Evolutionary conservation across 2,888 invertebrate species (phyloP), one percentile per base, ranked within the genome.

Genomic region (Scaptomyza flava): DNA sequence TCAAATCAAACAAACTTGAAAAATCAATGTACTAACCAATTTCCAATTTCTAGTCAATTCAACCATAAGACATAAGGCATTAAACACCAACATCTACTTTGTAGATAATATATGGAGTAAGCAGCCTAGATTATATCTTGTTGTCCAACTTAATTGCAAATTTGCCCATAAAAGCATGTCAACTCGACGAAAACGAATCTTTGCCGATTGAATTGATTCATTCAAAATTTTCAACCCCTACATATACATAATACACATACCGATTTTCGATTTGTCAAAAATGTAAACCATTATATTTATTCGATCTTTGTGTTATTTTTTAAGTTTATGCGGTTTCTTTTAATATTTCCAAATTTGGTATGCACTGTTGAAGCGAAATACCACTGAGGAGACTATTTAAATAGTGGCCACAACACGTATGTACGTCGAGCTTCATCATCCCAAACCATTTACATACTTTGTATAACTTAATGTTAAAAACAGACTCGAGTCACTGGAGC

Each of bases 21-120:
- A 23, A n/a, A 20, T 20, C 23, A 58, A 23, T 17, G 20, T 58
- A 76, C 60, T 59, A 61, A 65, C 14, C 53, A 68, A 63, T 74
- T 69, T 73, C 57, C 43, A 33, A 63, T 74, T 57, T 81, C 81
- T 81, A 81, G 81, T 81, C 81, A 81, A 71, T 36, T 62, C 61
- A 65, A 66, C 53, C 41, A 47, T 54, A 58, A 61, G 68, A 70
- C 74, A 2, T 74, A 64, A 50, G 51, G 31, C 60, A 53, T 42
- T 20, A 46, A 31, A 33, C n/a, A 17, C 23, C 42, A 53, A 27
- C 34, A 14, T 3, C 27, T 46, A 8, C 27, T 50, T 46, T 48
- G 54, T 8, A 38, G 8, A 38, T 14, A 36, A 23, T 27, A 36
- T 6, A 11, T 11, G 41, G 6, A 54, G 52, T 36, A 20, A 59